Conservation (phyloP, 2,888 invertebrate genomes). For the Trichopria drosophilae region DNA sequence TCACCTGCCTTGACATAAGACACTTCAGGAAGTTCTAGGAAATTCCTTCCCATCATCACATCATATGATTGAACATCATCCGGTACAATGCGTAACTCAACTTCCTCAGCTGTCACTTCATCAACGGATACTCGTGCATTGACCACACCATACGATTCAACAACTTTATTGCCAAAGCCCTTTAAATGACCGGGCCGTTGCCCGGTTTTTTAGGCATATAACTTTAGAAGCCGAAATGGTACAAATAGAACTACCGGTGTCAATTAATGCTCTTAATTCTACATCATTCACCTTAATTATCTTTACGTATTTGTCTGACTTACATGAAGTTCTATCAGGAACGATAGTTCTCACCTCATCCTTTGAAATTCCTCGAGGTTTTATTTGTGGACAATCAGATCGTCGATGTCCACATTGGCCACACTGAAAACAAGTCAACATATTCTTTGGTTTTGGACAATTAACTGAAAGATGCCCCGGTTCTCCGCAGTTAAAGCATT, state of each 20-base stretch:
- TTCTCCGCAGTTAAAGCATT: conserved; percentile 23
- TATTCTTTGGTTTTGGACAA: conserved; percentile 22
- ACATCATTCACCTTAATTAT: conserved; percentile 15
- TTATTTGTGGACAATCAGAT: conserved; percentile 12
- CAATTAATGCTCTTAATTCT: conserved; percentile 22
- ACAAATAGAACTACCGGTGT: conserved; percentile 30
- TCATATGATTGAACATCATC: conserved; percentile 36
- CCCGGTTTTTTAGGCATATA: conserved; percentile 3
- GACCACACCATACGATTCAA: conserved; percentile 21
- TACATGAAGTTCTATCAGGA: not conserved
- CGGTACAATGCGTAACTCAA: conserved; percentile 35
- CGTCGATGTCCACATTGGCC: not conserved
- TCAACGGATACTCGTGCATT: conserved; percentile 27
- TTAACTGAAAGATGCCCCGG: conserved; percentile 23
- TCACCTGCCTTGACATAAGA: conserved; percentile 18
- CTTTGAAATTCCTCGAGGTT: conserved; percentile 1
- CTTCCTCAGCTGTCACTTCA: conserved; percentile 23
- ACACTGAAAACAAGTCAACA: conserved; percentile 10
- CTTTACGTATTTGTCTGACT: conserved; percentile 29
- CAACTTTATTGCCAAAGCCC: conserved; percentile 10
- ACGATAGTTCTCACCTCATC: conserved; percentile 13
- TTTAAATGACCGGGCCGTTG: conserved; percentile 24
- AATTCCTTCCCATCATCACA: conserved; percentile 36
- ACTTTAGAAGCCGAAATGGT: conserved; percentile 29
- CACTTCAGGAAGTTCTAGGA: conserved; percentile 31